These are phyloP conservation scores for Acanthiza pusilla DNA, from an alignment of 2,797 vertebrate species.

Conservation along the genomic window DNA sequence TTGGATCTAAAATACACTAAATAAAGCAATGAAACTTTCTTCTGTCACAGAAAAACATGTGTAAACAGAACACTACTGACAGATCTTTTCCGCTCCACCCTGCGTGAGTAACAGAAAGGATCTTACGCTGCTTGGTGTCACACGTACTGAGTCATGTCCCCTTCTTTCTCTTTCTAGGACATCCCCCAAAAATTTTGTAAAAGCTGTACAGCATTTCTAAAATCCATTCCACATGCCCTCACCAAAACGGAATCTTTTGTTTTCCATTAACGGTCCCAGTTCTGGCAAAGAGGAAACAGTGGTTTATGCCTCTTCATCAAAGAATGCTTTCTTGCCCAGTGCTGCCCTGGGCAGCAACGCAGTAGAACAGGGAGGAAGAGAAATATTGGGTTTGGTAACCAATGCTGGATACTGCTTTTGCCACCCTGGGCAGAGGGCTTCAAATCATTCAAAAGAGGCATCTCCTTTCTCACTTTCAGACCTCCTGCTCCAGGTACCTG, in stretches of 20 bases:
- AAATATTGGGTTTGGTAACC: background rate
- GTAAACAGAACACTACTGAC: background rate
- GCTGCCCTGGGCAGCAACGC: background rate
- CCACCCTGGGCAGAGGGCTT: background rate
- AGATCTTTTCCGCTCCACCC: background rate
- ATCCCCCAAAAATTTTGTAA: background rate
- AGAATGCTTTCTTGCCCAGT: background rate
- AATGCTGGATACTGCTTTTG: background rate
- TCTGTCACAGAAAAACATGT: slow-evolving; percentile 8
- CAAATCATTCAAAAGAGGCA: background rate
- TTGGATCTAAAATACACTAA: background rate
- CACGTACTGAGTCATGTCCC: background rate
- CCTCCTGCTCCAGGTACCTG: background rate
- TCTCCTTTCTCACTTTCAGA: background rate
- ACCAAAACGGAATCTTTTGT: background rate
- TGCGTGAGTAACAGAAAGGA: background rate
- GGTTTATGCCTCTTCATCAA: background rate
- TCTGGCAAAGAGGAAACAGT: background rate
- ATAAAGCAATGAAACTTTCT: slow-evolving; percentile 2
- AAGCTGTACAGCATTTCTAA: background rate
- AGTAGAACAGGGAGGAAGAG: background rate
- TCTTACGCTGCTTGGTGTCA: background rate
- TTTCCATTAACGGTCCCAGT: background rate
- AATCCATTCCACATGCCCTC: background rate
- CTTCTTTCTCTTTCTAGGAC: background rate